A percentile compares a stretch with the other conserved stretches of the same genome.
phyloP scores from a whole-genome alignment of 2,113 vertebrate genomes.

The Oncorhynchus keta region DNA sequence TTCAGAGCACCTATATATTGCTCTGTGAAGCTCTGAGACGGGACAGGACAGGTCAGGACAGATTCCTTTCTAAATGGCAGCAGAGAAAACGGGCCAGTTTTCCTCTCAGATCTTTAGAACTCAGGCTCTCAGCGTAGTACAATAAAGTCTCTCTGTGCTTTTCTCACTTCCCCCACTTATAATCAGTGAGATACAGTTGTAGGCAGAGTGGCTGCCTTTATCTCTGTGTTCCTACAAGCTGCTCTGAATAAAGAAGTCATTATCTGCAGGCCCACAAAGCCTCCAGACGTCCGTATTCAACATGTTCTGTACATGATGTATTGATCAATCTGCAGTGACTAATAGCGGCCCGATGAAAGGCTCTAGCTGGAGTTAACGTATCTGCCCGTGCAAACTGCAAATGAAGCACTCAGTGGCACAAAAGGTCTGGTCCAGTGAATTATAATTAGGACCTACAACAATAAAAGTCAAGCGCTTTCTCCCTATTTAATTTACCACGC shows the following conservation, averaged over 20 bases:
- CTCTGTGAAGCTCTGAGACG: conserved; percentile 42
- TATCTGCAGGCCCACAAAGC: conserved; percentile 89
- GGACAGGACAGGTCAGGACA: conserved; percentile 11
- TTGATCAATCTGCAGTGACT: conserved; percentile 90
- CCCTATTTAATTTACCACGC: conserved; percentile 79
- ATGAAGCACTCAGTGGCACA: conserved; percentile 80
- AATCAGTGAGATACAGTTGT: conserved; percentile 81
- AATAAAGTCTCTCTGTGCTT: conserved; percentile 64
- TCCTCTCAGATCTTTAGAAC: conserved; percentile 61
- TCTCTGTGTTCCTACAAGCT: conserved; percentile 94
- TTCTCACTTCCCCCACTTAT: conserved; percentile 76
- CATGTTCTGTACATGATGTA: conserved; percentile 94
- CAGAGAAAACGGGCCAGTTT: conserved; percentile 58
- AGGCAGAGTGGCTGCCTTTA: conserved; percentile 85
- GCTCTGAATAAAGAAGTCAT: conserved; percentile 90
- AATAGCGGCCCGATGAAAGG: conserved; percentile 86
- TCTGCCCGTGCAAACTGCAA: conserved; percentile 84
- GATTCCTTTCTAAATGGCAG: conserved; percentile 51
- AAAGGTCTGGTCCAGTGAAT: conserved; percentile 80
- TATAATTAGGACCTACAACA: conserved; percentile 83
- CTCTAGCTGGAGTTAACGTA: conserved; percentile 81
- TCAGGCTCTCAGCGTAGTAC: conserved; percentile 39
- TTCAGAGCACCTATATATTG: neutral
- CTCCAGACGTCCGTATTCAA: conserved; percentile 89
- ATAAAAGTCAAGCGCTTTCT: conserved; percentile 84